These are phyloP conservation scores for Trichonephila inaurata DNA, from an alignment of 1,140 invertebrate species.

Conservation along the genomic window DNA sequence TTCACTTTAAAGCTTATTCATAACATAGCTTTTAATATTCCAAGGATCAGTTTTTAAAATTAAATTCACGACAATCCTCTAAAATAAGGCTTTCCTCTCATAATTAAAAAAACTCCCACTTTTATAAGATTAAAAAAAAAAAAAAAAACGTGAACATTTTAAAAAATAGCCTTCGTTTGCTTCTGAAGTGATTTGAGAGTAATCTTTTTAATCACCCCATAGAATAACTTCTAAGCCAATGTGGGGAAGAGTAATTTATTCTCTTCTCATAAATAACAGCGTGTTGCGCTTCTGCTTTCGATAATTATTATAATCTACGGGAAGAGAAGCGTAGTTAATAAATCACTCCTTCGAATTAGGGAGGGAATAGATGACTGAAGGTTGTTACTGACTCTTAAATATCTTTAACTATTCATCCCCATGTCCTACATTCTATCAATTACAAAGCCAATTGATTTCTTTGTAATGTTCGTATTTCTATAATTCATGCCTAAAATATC, in stretches of 20 bases:
- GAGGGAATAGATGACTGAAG: background rate
- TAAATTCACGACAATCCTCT: no score
- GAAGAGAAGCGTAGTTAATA: background rate
- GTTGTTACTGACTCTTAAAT: background rate
- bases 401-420: background rate
- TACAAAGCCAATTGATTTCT: background rate
- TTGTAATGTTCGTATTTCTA: background rate
- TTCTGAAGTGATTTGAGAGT: no score
- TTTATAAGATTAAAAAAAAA: no score
- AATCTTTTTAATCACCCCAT: no score
- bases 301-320: background rate
- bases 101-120: no score
- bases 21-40: no score
- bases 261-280: background rate
- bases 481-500: no score
- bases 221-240: background rate
- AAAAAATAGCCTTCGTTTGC: no score
- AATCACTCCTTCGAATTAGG: background rate
- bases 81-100: no score
- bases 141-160: no score
- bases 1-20: no score
- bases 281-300: background rate
- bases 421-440: background rate
- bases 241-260: background rate
- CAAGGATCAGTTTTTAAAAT: no score